Percentiles rank a stretch among this genome's conserved stretches.
These are phyloP conservation scores for Lordiphosa collinella DNA, from an alignment of 1,140 invertebrate genomes.

Conservation along the genomic window DNA sequence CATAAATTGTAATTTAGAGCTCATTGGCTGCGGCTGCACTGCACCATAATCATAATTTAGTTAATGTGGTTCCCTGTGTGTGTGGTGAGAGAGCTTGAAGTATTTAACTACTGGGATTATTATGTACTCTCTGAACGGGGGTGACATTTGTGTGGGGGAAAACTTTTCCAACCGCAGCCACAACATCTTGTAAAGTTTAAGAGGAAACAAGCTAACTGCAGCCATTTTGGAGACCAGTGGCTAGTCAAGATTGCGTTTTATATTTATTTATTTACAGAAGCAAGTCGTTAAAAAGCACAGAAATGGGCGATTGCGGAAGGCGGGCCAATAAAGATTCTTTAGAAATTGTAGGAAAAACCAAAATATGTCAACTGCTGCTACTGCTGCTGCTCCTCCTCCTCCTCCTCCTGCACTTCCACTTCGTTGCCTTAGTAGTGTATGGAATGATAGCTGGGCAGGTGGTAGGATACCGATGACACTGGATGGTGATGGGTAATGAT, in stretches of 20 bases:
- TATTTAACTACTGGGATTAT: conserved; percentile 27
- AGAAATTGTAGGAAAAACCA: background rate
- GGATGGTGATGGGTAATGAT: conserved; percentile 52
- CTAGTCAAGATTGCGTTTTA: background rate
- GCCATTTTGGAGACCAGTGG: background rate
- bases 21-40: conserved; percentile 5
- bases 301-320: background rate
- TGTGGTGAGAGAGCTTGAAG: background rate
- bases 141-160: no score
- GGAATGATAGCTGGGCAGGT: conserved; percentile 66
- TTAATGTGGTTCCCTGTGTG: background rate
- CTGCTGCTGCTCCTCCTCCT: conserved; percentile 6
- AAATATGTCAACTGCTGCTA: conserved; percentile 1
- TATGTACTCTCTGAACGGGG: no score
- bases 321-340: background rate
- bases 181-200: background rate
- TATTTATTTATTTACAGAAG: conserved; percentile 30
- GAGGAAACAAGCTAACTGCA: background rate
- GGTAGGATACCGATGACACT: conserved; percentile 55
- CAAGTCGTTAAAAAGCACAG: background rate
- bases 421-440: conserved; percentile 62
- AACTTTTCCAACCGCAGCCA: background rate
- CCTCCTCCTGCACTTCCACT: conserved; percentile 4
- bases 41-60: conserved; percentile 24
- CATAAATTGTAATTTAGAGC: conserved; percentile 18